Base-by-base conservation (phyloP, 2,113 vertebrate species). In the Nasalis larvatus region DNA sequence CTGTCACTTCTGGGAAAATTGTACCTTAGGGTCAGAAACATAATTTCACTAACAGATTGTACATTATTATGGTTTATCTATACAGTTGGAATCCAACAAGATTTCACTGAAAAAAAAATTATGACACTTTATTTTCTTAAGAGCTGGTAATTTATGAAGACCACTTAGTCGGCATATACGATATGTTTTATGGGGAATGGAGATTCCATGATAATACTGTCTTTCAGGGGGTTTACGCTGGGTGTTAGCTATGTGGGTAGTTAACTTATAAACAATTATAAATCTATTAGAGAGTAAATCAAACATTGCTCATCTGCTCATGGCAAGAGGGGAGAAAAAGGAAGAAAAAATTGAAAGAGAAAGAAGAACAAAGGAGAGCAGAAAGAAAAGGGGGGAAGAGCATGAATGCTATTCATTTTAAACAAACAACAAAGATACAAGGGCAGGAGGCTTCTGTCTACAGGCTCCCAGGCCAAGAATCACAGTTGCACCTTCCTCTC, bases 31-130 rank as follows among this genome's bases (percentile, higher is more conserved):
- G 58, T 91, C 92, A 96, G 86, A 95, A 93, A 94, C 25, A 91
- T 78, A 89, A 87, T 94, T 97, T 96, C 45, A 84, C 42, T 82
- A 96, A 95, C 91, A 96, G 96, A 93, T 96, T 97, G 86, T 86
- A 89, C 80, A 83, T 92, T 94, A n/a, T 91, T 95, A 97, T 87
- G 83, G 52, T 63, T 94, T 94, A 90, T 82, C 69, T 94, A 63
- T 14, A 68, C 37, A 93, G 74, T 32, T 97, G 78, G 94, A 89
- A 88, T 89, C 74, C 68, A 94, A 94, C 82, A 91, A 91, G 54
- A n/a, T 86, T 94, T 94, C 89, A 97, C 8, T 30, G 80, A 63
- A 93, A 82, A 95, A 40, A 95, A 90, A 92, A 74, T 69, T 77
- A 74, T 20, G 88, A 95, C 78, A 95, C 40, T 86, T 91, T 86